Conservation (phyloP, 2,113 vertebrate species). For the Boulengeromyrus knoepffleri region DNA sequence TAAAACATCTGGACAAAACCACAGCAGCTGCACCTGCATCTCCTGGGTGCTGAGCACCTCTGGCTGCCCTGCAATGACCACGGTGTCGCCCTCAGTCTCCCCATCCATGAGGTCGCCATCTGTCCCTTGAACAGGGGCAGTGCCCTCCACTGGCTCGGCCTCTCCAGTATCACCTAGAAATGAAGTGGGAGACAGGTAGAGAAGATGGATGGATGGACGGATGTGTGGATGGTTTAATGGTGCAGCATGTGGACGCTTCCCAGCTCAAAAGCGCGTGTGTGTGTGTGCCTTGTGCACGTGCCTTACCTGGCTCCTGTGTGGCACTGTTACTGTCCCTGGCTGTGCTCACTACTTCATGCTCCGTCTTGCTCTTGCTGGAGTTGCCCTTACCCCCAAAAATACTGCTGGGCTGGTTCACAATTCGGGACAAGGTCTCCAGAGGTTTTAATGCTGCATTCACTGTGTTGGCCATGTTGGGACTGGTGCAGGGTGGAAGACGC, state of each 20-base stretch:
- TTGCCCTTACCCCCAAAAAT: slow-evolving; percentile 83
- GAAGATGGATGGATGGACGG: neutral
- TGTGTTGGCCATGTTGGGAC: slow-evolving; percentile 93
- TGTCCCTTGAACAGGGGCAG: slow-evolving; percentile 71
- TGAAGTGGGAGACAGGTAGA: neutral
- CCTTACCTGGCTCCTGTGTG: slow-evolving; percentile 76
- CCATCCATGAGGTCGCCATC: slow-evolving; percentile 89
- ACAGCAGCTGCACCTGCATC: slow-evolving; percentile 71
- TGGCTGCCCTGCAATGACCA: slow-evolving; percentile 83
- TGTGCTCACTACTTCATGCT: slow-evolving; percentile 75
- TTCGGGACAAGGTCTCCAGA: slow-evolving; percentile 83
- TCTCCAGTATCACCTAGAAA: slow-evolving; percentile 73
- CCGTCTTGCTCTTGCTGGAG: slow-evolving; percentile 81
- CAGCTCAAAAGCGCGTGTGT: neutral
- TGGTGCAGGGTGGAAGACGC: slow-evolving; percentile 37
- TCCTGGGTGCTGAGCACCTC: slow-evolving; percentile 85
- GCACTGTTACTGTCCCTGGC: slow-evolving; percentile 75
- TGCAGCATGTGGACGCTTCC: neutral
- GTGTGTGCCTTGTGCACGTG: neutral
- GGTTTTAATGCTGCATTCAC: slow-evolving; percentile 90
- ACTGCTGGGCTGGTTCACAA: slow-evolving; percentile 89
- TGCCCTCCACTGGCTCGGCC: slow-evolving; percentile 78
- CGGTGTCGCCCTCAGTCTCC: slow-evolving; percentile 79
- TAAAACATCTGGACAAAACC: neutral
- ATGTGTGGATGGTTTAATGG: neutral